These are phyloP conservation scores for Isoperla grammatica DNA, from an alignment of 2,888 invertebrate species.

Conservation along the genomic window DNA sequence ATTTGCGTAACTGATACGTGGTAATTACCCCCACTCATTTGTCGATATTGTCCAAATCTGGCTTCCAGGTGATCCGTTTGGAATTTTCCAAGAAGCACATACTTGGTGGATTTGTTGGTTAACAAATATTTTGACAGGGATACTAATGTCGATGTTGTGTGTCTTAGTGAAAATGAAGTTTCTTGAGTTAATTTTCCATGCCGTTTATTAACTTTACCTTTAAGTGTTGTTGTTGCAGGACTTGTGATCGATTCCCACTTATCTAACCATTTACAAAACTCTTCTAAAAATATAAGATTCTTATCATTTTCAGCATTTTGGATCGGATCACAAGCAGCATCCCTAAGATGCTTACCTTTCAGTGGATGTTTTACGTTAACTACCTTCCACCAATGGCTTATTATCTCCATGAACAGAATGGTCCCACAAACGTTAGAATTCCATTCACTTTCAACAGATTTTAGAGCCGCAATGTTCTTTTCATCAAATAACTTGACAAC, in stretches of 20 bases:
- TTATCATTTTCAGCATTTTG: background rate
- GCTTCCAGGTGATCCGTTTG: conserved; percentile 30
- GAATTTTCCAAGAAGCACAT: conserved; percentile 30
- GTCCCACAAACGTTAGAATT: background rate
- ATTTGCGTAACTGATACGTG: conserved; percentile 21
- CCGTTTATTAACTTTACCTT: background rate
- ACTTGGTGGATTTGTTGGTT: background rate
- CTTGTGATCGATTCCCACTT: background rate
- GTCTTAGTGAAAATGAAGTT: background rate
- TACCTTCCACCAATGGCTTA: background rate
- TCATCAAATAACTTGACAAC: background rate
- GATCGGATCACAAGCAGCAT: background rate
- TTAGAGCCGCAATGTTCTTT: background rate
- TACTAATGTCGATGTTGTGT: background rate
- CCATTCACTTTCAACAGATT: background rate
- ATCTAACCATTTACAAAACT: background rate
- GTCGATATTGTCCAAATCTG: conserved; percentile 29
- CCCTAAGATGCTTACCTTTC: background rate
- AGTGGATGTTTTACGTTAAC: no score
- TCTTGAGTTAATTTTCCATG: background rate
- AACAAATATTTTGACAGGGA: background rate
- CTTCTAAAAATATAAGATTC: background rate
- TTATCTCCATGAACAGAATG: background rate
- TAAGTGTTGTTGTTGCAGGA: background rate
- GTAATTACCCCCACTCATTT: conserved; percentile 28